Base-by-base conservation (phyloP, 2,113 vertebrate genomes). In the Fulica atra region DNA sequence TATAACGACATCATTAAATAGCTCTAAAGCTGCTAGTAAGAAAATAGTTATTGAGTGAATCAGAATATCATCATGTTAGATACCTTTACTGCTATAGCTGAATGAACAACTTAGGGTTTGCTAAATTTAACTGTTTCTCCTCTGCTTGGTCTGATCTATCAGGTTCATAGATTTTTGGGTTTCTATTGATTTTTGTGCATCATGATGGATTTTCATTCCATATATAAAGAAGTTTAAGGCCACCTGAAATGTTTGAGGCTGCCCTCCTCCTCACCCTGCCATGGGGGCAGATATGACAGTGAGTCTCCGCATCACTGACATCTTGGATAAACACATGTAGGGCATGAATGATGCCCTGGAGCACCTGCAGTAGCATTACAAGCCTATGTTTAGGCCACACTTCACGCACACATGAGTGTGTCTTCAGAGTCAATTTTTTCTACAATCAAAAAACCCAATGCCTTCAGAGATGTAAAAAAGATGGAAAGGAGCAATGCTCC, bases 1-100 rank as follows among this genome's bases (percentile, higher is more conserved):
- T 81, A 84, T 95, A 94, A 94, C 7, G 28, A 91, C 86, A 96
- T 96, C 86, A 91, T 94, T 96, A 96, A 93, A 86, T 57, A 64
- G 72, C 92, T 91, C 69, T 91, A 95, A 92, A 94, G 83, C 65
- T 78, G 16, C 65, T 85, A 65, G 77, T 86, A 54, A 90, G 77
- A 86, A 95, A 92, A 91, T 81, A 92, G 80, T 78, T 92, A 86
- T 79, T 0, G 36, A 82, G 61, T 89, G 86, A 94, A 84, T 81
- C 77, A 89, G 61, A 89, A 79, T 71, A 70, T 65, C 33, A 79
- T 79, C 44, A 35, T 80, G 51, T 46, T 51, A 76, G 46, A 61
- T 50, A 69, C 56, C 79, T 95, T 94, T 87, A 44, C 18, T 88
- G 51, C 80, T 92, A 18, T 15, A 70, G 40, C 50, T 78, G 60